Percentiles rank a stretch among this genome's conserved stretches.
phyloP scores from a whole-genome alignment of 2,797 vertebrate genomes.

The Vireo griseus region DNA sequence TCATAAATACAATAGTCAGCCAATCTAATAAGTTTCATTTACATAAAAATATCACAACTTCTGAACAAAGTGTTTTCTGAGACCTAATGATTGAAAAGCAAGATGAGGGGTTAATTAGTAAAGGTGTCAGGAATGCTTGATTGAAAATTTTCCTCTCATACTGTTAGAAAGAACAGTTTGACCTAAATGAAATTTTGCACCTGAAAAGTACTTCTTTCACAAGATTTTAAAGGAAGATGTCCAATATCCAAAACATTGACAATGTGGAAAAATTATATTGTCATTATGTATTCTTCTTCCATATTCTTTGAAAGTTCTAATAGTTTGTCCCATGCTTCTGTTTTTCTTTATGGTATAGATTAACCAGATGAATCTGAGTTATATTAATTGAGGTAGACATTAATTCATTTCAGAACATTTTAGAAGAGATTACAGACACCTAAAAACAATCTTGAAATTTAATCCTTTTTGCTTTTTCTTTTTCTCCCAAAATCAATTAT shows the following conservation, averaged over 20 bases:
- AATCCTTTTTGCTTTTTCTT: background rate
- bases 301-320: background rate
- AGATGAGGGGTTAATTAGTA: background rate
- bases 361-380: background rate
- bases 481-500: background rate
- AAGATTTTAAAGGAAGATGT: background rate
- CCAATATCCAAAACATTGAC: background rate
- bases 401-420: background rate
- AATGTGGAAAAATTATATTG: background rate
- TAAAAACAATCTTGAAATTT: background rate
- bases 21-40: background rate
- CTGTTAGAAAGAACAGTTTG: background rate
- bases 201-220: background rate
- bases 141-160: background rate
- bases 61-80: background rate
- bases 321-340: background rate
- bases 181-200: background rate
- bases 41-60: background rate
- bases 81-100: background rate
- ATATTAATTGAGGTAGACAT: background rate
- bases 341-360: background rate
- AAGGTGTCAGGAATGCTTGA: background rate
- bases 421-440: background rate
- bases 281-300: background rate
- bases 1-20: background rate